Evolutionary conservation across 1,140 invertebrate genomes (phyloP), one percentile per base, ranked within the genome.

Genomic region (Scaptomyza hsui): DNA sequence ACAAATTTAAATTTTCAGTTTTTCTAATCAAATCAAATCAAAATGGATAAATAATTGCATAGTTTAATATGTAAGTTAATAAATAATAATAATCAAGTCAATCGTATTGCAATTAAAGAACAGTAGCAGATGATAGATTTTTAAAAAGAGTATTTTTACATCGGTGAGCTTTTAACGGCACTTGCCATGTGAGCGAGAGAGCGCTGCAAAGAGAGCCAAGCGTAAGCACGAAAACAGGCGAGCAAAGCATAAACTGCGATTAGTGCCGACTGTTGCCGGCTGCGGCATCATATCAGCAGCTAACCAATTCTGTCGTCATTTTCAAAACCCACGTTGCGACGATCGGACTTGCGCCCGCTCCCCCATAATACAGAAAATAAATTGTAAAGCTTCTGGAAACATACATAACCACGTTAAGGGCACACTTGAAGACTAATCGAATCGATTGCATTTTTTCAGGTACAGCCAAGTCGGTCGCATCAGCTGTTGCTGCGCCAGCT

Each of bases 241-340:
- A 35, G 62, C 47, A 65, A 79, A 83, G 80, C 80, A 75, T 72
- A 85, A 71, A 85, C 83, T 69, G 67, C 75, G 80, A 85, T 82
- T 79, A 85, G 55, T 47, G 32, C n/a, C 48, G 48, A 48, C 42
- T 63, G 68, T 49, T 62, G 63, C 57, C 44, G 45, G 15, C 37
- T 24, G 7, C 45, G 32, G 29, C 41, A 44, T 45, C 39, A 29
- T 26, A 44, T 57, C 39, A 44, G 41, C 21, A 16, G 19, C 9
- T 32, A n/a, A 10, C 16, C 41, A 45, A 35, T 18, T 59, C 47
- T 39, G 26, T 49, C 48, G 32, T 67, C 80, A 85, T 64, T 85
- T 67, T 39, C 35, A 49, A 77, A 81, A 62, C 44, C 64, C 81
- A 86, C 80, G 77, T 86, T 75, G 80, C 21, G 57, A 61, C 57